Base-by-base conservation (phyloP, 2,797 vertebrate species). In the Scolopax bukidnonensis region DNA sequence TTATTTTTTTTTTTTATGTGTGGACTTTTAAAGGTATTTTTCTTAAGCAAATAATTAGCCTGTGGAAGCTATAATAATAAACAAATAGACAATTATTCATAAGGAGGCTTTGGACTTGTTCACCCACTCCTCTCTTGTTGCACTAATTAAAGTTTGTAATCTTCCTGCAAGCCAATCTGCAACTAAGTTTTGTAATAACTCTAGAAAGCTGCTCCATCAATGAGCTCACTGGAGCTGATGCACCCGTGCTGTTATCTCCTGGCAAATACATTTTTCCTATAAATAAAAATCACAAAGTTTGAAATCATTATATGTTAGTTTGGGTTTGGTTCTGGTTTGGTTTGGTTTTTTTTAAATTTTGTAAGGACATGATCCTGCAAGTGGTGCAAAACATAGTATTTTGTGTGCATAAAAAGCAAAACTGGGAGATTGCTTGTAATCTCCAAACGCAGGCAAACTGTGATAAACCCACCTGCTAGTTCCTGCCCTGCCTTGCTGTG, bases 1-100 rank as follows among this genome's bases (percentile, higher is more conserved):
- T 70, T 81, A 85, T 41, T n/a, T 25, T 10, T 48, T 63, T 63
- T 33, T 41, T 8, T n/a, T 23, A 8, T 1, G 38, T 27, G 65
- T 95, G 78, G 33, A 43, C 68, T 81, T 92, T 92, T 88, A 68
- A 70, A 97, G 64, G 83, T 97, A 28, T 93, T 94, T 94, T 96
- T 96, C 94, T 96, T 57, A 79, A 96, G 75, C 53, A 84, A 90
- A 84, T 80, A 81, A 92, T 93, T 84, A 51, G 32, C 56, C 67
- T 36, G 38, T 88, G 77, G 65, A 96, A 92, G 70, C 1, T 45
- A 24, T 71, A 83, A 90, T 77, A 90, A 93, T 87, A 96, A 97
- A 95, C 69, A 95, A 96, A 95, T 68, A 94, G 87, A 78, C 70
- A 93, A 80, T 93, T 95, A 90, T 84, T 65, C 21, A 86, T 90